Evolutionary conservation across 2,797 vertebrate genomes (phyloP), one percentile per base, ranked within the genome.

Genomic region (Novumbra hubbsi): DNA sequence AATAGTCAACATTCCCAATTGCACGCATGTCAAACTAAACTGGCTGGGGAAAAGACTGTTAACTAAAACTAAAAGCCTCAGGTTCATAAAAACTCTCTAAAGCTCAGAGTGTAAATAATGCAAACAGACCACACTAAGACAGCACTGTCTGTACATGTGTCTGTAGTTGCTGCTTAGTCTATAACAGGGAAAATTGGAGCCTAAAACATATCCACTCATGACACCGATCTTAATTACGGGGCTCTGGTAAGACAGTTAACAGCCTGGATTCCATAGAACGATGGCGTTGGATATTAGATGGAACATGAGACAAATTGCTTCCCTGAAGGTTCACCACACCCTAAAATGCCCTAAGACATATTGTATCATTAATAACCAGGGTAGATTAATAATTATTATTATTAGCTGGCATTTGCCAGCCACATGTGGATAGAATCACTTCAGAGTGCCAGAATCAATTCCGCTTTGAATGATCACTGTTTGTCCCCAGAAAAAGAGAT

Each of bases 241-340:
- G 17, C 57, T 16, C 50, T 67, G 21, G 38, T 14, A 63, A 70
- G 70, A 63, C 6, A 14, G 38, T 15, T 11, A 17, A 49, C 32
- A 69, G 64, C 14, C 28, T 57, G 67, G 41, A 72, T 68, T 62
- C 64, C 41, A 32, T 14, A 57, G 75, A 76, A 41, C 49, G 75
- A 76, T 57, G 41, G 49, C 21, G 9, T 15, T 57, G 19, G 50
- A 72, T 72, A 76, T 76, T 55, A 76, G 27, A 57, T 19, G 8
- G 63, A 68, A 72, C 75, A 62, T n/a, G 60, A 70, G 49, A 72
- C 64, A 72, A 67, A 76, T 76, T 60, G 49, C 50, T 50, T 72
- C 68, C 65, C 9, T 17, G 38, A 68, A 68, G 75, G 71, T 76
- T 76, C 63, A 76, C 70, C 75, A 72, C 75, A 71, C 48, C 55